A percentile compares a stretch with the other conserved stretches of the same genome.
Conservation (phyloP, 2,888 invertebrate species). For the Torymus auratus region DNA sequence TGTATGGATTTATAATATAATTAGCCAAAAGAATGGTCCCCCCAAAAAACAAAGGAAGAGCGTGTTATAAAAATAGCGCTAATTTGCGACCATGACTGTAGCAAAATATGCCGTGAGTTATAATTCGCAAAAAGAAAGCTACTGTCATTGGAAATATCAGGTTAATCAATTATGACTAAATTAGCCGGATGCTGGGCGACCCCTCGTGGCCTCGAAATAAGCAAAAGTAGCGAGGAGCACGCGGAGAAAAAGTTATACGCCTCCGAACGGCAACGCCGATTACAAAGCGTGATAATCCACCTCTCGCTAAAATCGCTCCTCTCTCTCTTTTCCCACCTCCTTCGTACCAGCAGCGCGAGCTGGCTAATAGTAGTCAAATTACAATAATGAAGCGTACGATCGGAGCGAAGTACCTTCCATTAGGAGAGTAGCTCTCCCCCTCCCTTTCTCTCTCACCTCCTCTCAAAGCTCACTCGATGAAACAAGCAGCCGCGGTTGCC, state of each 20-base stretch:
- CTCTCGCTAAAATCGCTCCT: slow-evolving; percentile 33
- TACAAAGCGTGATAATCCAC: slow-evolving; percentile 62
- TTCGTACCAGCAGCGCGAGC: neutral
- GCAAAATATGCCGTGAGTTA: neutral
- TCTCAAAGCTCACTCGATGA: slow-evolving; percentile 47
- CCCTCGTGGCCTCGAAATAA: neutral
- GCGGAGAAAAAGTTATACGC: neutral
- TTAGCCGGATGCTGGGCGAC: slow-evolving; percentile 38
- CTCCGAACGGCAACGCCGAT: slow-evolving; percentile 48
- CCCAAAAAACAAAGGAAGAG: neutral
- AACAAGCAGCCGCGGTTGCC: slow-evolving; percentile 28
- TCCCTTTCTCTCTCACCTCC: neutral
- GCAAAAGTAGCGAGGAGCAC: neutral
- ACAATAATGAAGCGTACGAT: slow-evolving; percentile 70
- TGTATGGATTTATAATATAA: too few relatives aligned
- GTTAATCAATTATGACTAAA: slow-evolving; percentile 44
- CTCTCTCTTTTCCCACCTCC: neutral
- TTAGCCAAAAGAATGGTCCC: too few relatives aligned
- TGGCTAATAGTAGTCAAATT: slow-evolving; percentile 69
- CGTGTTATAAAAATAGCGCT: neutral
- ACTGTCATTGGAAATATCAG: neutral
- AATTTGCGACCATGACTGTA: slow-evolving; percentile 8
- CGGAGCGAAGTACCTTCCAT: slow-evolving; percentile 68
- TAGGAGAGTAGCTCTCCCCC: slow-evolving; percentile 64
- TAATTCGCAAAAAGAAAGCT: neutral